Evolutionary conservation across 1,140 invertebrate species (phyloP).

Genomic region (Stegodyphus mimosarum): DNA sequence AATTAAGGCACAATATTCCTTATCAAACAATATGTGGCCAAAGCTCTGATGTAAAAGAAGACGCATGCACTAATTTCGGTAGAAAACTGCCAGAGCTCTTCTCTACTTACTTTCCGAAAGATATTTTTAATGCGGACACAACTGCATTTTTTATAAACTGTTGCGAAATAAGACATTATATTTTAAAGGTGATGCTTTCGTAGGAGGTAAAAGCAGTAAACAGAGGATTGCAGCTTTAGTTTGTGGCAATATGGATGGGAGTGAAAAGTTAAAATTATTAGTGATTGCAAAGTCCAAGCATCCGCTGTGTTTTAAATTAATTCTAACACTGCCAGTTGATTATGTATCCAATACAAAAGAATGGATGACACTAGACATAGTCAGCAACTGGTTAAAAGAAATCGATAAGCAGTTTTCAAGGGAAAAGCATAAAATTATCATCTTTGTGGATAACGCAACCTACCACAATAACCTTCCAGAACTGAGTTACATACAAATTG

Average conservation of each 20-base stretch:
- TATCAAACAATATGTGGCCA: background rate
- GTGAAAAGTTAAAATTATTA: too few relatives aligned
- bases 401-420: background rate
- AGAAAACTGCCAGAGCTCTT: background rate
- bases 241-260: too few relatives aligned
- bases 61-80: background rate
- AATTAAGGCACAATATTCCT: background rate
- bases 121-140: background rate
- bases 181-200: background rate
- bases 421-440: background rate
- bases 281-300: background rate
- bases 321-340: background rate
- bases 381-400: background rate
- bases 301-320: background rate
- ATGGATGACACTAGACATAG: background rate
- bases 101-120: background rate
- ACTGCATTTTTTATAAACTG: background rate
- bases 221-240: background rate
- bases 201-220: background rate
- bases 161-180: background rate
- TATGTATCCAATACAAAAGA: background rate
- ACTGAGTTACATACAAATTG: background rate
- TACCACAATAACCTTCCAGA: background rate
- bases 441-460: background rate
- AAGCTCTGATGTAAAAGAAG: background rate